phyloP scores from a whole-genome alignment of 2,113 vertebrate genomes.

The Gallinago jamesoni region DNA sequence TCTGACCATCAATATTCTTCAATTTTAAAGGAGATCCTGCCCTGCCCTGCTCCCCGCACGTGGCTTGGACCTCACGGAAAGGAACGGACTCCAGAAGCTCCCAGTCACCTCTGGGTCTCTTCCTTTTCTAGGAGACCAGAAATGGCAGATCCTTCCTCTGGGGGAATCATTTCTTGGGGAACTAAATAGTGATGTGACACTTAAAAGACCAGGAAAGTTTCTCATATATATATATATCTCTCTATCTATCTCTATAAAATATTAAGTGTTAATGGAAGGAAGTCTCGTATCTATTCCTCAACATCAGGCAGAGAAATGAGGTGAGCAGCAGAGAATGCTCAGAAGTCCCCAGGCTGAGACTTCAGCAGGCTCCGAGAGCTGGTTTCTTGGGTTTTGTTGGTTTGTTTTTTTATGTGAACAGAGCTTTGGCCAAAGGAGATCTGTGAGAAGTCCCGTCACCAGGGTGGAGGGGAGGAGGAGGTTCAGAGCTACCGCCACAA shows the following conservation, averaged over 20 bases:
- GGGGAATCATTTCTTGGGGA: not conserved
- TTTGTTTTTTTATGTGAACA: no score
- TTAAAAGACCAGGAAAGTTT: not conserved
- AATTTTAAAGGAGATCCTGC: not conserved
- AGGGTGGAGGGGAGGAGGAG: not conserved
- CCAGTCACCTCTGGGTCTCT: not conserved
- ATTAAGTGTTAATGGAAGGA: not conserved
- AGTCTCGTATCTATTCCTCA: not conserved
- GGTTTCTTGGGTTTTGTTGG: not conserved
- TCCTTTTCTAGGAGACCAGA: not conserved
- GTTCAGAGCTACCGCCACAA: not conserved
- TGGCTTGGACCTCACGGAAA: not conserved
- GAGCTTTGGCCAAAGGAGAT: not conserved
- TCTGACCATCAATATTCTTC: not conserved
- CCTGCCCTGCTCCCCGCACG: not conserved
- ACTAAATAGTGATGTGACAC: not conserved
- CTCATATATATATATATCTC: not conserved
- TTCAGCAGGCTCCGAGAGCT: not conserved
- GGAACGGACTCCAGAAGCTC: not conserved
- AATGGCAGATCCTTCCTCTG: not conserved
- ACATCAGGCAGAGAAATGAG: not conserved
- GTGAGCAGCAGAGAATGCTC: not conserved
- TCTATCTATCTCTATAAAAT: not conserved
- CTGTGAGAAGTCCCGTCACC: not conserved
- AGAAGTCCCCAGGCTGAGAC: not conserved